These are phyloP conservation scores for Eremophila alpestris DNA, from an alignment of 2,797 vertebrate genomes.

Conservation along the genomic window DNA sequence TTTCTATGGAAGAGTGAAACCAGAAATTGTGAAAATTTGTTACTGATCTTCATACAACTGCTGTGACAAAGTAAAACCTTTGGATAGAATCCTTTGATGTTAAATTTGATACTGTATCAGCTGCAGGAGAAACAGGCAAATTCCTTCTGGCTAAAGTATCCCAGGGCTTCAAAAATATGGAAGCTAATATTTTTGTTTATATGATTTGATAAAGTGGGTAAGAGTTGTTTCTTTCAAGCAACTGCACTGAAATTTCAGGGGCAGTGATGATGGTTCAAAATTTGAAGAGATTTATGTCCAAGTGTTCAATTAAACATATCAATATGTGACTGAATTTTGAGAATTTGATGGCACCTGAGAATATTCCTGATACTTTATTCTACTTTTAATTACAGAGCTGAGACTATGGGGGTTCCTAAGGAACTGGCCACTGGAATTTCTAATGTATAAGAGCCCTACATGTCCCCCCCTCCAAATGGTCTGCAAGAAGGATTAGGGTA, in stretches of 20 bases:
- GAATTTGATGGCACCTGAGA: not conserved
- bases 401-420: not conserved
- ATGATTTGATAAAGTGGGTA: not conserved
- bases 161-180: not conserved
- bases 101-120: not conserved
- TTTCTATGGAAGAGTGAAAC: not conserved
- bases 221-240: not conserved
- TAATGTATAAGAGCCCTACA: not conserved
- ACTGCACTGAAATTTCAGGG: not conserved
- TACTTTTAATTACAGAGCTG: not conserved
- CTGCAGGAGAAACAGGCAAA: not conserved
- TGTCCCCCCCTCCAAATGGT: rapidly evolving
- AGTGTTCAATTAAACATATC: not conserved
- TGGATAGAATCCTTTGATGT: not conserved
- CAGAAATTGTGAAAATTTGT: not conserved
- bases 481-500: not conserved
- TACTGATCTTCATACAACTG: not conserved
- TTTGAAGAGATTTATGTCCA: not conserved
- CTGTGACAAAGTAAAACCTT: not conserved
- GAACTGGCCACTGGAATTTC: not conserved
- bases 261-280: not conserved
- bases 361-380: not conserved
- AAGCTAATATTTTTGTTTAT: not conserved
- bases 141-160: not conserved
- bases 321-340: not conserved